Evolutionary conservation across 2,113 vertebrate species (phyloP), one percentile per base, ranked within the genome.

Genomic region (Clinocottus analis): DNA sequence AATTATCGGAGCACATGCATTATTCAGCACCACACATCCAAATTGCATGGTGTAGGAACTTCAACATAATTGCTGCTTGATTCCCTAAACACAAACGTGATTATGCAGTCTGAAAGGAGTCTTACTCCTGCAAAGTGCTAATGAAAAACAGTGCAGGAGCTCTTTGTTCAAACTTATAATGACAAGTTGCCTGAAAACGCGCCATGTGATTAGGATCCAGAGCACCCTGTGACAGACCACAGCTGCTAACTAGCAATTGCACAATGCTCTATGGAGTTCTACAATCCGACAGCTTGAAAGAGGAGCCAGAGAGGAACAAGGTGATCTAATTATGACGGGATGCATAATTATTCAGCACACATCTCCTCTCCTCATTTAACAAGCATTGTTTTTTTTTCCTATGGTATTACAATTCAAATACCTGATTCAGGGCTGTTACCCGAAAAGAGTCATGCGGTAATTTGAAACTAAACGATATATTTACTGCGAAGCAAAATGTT

Each of bases 291-390:
- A 74, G 79, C 43, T 80, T 80, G 75, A 49, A 64, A 80, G 35
- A 73, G 43, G 74, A 76, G 19, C 49, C 35, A 59, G 75, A 70
- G 35, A 82, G 33, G 59, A 83, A 69, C 27, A 60, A 83, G 73
- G 77, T 77, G 80, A 72, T 83, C 88, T 87, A 87, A 92, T 90
- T 85, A 91, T 80, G 53, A 37, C 39, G 37, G 60, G 10, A 78
- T 7, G 70, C 58, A 83, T 82, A 80, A 86, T 85, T 80, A 88
- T 69, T 78, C 77, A 55, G 67, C 43, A 65, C 45, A 73, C 33
- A 63, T 47, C 63, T 12, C 10, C 45, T 8, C 39, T 70, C 61
- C 37, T 71, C 1, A 1, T 70, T 56, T 49, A 81, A 70, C 56
- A 75, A 74, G 47, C 25, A 6, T 1, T 8, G 41, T 51, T 71